Evolutionary conservation across 2,113 vertebrate species (phyloP).

Genomic region (Pollachius pollachius): DNA sequence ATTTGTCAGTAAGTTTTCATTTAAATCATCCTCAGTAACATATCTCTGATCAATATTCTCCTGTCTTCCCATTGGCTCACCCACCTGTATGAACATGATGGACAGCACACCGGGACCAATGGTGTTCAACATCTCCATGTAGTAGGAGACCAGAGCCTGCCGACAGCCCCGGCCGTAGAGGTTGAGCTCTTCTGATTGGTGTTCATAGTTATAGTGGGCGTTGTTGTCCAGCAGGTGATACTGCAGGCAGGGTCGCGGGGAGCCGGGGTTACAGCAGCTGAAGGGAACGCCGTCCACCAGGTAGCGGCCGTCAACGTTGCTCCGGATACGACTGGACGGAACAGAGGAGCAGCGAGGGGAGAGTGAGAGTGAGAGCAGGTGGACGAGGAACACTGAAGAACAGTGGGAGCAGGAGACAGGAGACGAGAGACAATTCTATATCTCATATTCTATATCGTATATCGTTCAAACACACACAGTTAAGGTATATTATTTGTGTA

Average conservation of each 20-base stretch:
- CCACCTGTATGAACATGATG: slow-evolving; percentile 76
- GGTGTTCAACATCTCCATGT: slow-evolving; percentile 78
- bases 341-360: background rate
- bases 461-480: background rate
- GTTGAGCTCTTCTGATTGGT: slow-evolving; percentile 78
- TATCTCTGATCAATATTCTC: too few species aligned
- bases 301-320: slow-evolving; percentile 79
- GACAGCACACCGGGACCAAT: slow-evolving; percentile 74
- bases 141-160: slow-evolving; percentile 75
- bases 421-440: background rate
- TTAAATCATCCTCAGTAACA: too few species aligned
- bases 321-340: slow-evolving; percentile 73
- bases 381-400: background rate
- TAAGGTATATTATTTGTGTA: too few species aligned
- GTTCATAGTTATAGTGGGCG: slow-evolving; percentile 78
- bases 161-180: slow-evolving; percentile 74
- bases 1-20: too few species aligned
- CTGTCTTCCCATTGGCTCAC: background rate
- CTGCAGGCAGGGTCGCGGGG: slow-evolving; percentile 79
- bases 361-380: too few species aligned
- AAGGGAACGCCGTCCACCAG: slow-evolving; percentile 80
- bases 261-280: slow-evolving; percentile 81
- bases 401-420: background rate
- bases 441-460: background rate
- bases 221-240: slow-evolving; percentile 74